Conservation (phyloP, 2,888 invertebrate species). For the Lochmaea crataegi region DNA sequence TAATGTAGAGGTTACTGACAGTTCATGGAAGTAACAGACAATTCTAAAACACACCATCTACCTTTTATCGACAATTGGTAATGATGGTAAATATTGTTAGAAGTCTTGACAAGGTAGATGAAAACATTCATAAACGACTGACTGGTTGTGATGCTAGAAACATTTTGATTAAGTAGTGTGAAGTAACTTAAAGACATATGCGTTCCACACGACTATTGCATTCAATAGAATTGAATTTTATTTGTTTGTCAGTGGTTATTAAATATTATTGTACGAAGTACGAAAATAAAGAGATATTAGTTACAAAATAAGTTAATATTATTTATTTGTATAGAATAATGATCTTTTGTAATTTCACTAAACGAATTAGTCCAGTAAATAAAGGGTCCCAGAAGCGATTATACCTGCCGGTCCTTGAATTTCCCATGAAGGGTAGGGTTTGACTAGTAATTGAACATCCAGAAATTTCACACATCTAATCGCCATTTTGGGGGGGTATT, state of each 20-base stretch:
- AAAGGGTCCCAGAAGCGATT: too few relatives aligned
- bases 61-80: constrained; percentile 36
- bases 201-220: background rate
- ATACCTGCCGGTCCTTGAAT: too few relatives aligned
- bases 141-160: constrained; percentile 12
- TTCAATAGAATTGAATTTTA: background rate
- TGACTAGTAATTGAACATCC: too few relatives aligned
- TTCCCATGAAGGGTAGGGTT: too few relatives aligned
- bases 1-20: constrained; percentile 48
- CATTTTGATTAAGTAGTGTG: constrained; percentile 21
- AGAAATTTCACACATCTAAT: too few relatives aligned
- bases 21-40: constrained; percentile 44
- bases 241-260: background rate
- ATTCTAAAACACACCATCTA: constrained; percentile 38
- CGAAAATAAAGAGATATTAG: too few relatives aligned
- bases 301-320: too few relatives aligned
- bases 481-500: too few relatives aligned
- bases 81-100: constrained; percentile 41
- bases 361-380: too few relatives aligned
- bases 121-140: constrained; percentile 25
- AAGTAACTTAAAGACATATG: constrained; percentile 3
- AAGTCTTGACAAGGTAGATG: constrained; percentile 26
- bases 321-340: too few relatives aligned
- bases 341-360: too few relatives aligned
- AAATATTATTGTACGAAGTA: background rate